These are phyloP conservation scores for Calephelis virginiensis DNA, from an alignment of 1,140 invertebrate genomes.

Conservation along the genomic window DNA sequence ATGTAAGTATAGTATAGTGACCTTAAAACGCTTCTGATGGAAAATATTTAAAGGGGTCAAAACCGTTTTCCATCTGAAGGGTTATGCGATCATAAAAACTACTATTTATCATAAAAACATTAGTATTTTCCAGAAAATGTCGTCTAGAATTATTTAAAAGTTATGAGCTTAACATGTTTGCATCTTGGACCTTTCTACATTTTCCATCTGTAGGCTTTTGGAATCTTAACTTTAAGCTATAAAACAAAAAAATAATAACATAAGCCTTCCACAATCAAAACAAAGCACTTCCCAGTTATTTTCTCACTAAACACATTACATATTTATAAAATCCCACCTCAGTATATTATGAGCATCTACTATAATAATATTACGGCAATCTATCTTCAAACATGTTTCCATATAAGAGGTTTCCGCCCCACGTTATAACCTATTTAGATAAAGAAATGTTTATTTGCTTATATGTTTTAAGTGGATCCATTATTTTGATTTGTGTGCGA, in stretches of 20 bases:
- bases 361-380: conserved; percentile 32
- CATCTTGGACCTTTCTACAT: no score
- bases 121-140: no score
- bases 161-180: no score
- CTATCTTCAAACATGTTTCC: conserved; percentile 29
- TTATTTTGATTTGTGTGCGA: background rate
- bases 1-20: no score
- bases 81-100: no score
- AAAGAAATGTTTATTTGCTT: conserved; percentile 32
- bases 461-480: conserved; percentile 26
- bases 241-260: no score
- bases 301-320: conserved; percentile 16
- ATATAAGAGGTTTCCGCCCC: conserved; percentile 28
- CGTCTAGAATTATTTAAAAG: no score
- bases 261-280: background rate
- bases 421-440: conserved; percentile 38
- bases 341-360: conserved; percentile 24
- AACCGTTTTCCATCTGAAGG: no score
- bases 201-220: background rate
- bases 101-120: no score
- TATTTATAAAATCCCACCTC: conserved; percentile 15
- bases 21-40: no score
- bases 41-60: no score
- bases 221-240: background rate
- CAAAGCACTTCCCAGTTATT: background rate